Conservation (phyloP, 2,113 vertebrate species). For the Hemiprocne comata region DNA sequence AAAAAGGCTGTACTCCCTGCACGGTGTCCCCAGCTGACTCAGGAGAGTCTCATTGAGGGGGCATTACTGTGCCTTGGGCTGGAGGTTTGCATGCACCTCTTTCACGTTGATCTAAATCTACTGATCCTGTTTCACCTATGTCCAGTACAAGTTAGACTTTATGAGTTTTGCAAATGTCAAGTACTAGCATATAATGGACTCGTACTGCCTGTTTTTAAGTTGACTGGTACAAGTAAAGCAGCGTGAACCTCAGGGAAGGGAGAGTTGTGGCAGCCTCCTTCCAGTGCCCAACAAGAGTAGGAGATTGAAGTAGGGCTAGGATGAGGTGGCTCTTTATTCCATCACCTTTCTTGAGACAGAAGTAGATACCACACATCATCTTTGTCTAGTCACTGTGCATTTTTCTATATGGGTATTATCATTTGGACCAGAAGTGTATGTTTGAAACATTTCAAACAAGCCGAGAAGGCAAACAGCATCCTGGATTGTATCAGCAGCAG, state of each 20-base stretch:
- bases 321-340: neutral
- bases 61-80: neutral
- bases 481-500: no score
- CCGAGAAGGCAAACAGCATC: no score
- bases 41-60: neutral
- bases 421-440: neutral
- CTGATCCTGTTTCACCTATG: neutral
- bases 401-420: neutral
- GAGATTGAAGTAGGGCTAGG: neutral
- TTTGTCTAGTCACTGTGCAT: neutral
- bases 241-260: neutral
- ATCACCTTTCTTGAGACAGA: neutral
- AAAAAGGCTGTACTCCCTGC: neutral
- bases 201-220: neutral
- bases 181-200: neutral
- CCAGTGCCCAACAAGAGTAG: rapidly evolving
- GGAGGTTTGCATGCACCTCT: neutral
- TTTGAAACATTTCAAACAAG: neutral
- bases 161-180: neutral
- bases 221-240: neutral
- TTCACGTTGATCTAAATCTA: neutral
- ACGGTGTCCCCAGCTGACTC: rapidly evolving
- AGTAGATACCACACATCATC: neutral
- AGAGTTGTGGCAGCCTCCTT: neutral
- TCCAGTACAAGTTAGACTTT: neutral